Evolutionary conservation across 2,113 vertebrate species (phyloP).

Genomic region (Lasiurus cinereus): DNA sequence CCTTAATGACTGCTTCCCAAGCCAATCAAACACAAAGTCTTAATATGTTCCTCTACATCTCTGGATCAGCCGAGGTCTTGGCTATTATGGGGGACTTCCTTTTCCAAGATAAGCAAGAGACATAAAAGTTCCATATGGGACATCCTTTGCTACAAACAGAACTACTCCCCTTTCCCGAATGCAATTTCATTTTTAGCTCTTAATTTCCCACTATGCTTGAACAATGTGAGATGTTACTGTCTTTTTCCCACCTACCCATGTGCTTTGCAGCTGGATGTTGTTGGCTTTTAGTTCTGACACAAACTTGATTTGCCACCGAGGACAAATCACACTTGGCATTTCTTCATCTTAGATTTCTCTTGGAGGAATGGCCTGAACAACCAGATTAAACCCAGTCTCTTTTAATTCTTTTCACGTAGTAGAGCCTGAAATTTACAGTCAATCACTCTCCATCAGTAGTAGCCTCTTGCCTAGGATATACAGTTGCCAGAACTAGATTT

Average conservation of each 20-base stretch:
- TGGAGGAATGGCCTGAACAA: background rate
- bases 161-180: background rate
- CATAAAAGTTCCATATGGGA: background rate
- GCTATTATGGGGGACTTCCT: background rate
- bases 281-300: background rate
- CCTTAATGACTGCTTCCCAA: slow-evolving; percentile 52
- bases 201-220: background rate
- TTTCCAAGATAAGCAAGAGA: slow-evolving; percentile 52
- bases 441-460: background rate
- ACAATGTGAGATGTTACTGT: background rate
- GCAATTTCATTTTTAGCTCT: background rate
- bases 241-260: background rate
- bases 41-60: slow-evolving; percentile 3
- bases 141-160: background rate
- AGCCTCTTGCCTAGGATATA: background rate
- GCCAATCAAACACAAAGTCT: slow-evolving; percentile 71
- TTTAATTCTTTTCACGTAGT: background rate
- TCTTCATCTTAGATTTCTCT: background rate
- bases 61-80: background rate
- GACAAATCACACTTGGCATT: background rate
- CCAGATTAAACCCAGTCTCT: background rate
- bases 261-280: background rate
- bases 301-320: background rate
- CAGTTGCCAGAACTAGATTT: background rate
- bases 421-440: background rate